phyloP scores from a whole-genome alignment of 2,797 vertebrate genomes.

The Zenarchopterus dispar region DNA sequence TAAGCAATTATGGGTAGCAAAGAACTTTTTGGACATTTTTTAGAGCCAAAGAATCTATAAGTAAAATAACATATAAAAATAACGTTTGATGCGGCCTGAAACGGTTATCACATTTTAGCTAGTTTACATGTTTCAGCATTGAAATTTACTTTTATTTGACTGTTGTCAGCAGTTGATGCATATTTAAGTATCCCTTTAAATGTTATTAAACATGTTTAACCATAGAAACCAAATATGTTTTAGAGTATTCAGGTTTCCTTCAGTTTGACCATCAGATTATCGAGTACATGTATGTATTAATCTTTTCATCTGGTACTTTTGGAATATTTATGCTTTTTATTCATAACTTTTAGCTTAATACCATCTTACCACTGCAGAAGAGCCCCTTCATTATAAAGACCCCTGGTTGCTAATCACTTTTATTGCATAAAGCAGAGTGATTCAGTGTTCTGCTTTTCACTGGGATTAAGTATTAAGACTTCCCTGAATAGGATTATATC shows the following conservation, averaged over 20 bases:
- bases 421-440: constrained; percentile 1
- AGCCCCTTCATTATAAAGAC: background rate
- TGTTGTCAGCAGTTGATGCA: too few species aligned
- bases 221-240: too few species aligned
- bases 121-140: too few species aligned
- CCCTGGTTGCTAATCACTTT: background rate
- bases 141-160: too few species aligned
- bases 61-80: too few species aligned
- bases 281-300: background rate
- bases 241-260: background rate
- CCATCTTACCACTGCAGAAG: background rate
- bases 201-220: too few species aligned
- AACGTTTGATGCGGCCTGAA: too few species aligned
- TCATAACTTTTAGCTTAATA: background rate
- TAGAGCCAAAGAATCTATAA: too few species aligned
- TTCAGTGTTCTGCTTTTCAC: constrained; percentile 24
- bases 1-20: too few species aligned
- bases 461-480: constrained; percentile 39
- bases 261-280: background rate
- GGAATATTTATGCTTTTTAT: background rate
- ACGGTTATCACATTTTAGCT: too few species aligned
- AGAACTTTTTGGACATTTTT: too few species aligned
- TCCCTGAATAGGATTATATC: constrained; percentile 49
- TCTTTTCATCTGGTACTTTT: background rate
- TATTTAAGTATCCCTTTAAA: too few species aligned